Base-by-base conservation (phyloP, 2,888 invertebrate species). In the Orthosia gracilis region DNA sequence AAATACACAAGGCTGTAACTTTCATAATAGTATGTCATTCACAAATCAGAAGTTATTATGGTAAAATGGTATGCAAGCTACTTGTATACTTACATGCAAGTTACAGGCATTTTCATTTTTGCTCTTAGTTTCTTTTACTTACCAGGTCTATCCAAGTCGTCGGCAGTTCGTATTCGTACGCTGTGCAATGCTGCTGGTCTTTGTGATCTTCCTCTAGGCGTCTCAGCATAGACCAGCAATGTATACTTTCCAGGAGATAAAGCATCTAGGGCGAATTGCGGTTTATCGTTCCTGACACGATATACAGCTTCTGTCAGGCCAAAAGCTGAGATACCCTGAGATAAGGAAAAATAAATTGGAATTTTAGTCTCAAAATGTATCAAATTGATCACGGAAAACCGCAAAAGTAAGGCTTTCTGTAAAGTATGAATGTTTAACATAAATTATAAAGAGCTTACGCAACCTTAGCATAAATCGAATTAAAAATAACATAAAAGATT, bases 181-280 rank as follows among this genome's bases (percentile, higher is more conserved):
- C 97, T 97, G 76, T 97, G 97, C 91, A 98, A 96, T 73, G 98
- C 97, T 73, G 98, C 98, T 3, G 98, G 98, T 82, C 91, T 91
- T 68, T 97, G 97, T 82, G 98, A 98, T 83, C 97, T 97, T 76
- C 98, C 98, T 89, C 98, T 97, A 12, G 98, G 98, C 86, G 98
- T 99, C 85, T 98, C 98, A 26, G 98, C 98, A 92, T 98, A 98
- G 49, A 98, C 98, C 82, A 97, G 96, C 83, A 98, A 97, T 90
- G 98, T 98, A 94, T 98, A 99, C 85, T 97, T 97, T 68, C 98
- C 98, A 23, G 98, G 98, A 74, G 98, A 97, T 76, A 99, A 96
- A 83, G 97, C 97, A 90, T 97, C 97, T 73, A 98, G 95, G 63
- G 97, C 97, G 89, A 98, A 98, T 86, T 97, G 97, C 1, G 98